These are phyloP conservation scores for Echeneis naucrates DNA, from an alignment of 2,797 vertebrate species.

Conservation along the genomic window DNA sequence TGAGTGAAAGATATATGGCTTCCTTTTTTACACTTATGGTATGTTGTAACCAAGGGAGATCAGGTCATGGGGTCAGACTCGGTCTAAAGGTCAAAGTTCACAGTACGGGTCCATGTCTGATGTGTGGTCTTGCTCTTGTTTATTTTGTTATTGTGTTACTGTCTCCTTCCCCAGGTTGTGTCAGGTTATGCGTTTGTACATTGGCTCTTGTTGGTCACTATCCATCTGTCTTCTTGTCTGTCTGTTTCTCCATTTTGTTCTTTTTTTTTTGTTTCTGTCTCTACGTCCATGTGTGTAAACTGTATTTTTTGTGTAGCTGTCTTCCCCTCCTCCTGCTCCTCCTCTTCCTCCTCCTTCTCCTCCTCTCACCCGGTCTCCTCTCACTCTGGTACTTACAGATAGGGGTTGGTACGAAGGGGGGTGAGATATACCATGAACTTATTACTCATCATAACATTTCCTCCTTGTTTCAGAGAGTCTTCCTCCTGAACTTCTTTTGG, in stretches of 20 bases:
- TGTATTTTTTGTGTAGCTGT: slow-evolving; percentile 73
- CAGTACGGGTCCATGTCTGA: slow-evolving; percentile 39
- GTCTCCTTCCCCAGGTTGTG: slow-evolving; percentile 82
- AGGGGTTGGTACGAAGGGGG: slow-evolving; percentile 9
- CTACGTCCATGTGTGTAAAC: slow-evolving; percentile 47
- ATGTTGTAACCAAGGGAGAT: slow-evolving; percentile 29
- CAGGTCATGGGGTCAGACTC: slow-evolving; percentile 12
- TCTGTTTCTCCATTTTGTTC: slow-evolving; percentile 43
- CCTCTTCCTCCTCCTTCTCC: slow-evolving; percentile 79
- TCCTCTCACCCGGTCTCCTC: slow-evolving; percentile 82
- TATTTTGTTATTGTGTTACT: slow-evolving; percentile 73
- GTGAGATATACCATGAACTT: background rate
- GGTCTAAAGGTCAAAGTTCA: slow-evolving; percentile 30
- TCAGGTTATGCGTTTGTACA: slow-evolving; percentile 81
- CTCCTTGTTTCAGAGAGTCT: background rate
- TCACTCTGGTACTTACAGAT: slow-evolving; percentile 81
- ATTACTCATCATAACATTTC: background rate
- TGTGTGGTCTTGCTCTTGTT: slow-evolving; percentile 59
- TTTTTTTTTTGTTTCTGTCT: slow-evolving; percentile 40
- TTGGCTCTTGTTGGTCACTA: slow-evolving; percentile 80
- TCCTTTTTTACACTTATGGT: slow-evolving; percentile 27
- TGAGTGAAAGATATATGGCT: slow-evolving; percentile 25
- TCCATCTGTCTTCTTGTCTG: slow-evolving; percentile 72
- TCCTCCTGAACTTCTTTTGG: slow-evolving; percentile 14
- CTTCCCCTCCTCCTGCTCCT: slow-evolving; percentile 79